phyloP scores from a whole-genome alignment of 1,140 invertebrate genomes.

The Hypothenemus hampei region DNA sequence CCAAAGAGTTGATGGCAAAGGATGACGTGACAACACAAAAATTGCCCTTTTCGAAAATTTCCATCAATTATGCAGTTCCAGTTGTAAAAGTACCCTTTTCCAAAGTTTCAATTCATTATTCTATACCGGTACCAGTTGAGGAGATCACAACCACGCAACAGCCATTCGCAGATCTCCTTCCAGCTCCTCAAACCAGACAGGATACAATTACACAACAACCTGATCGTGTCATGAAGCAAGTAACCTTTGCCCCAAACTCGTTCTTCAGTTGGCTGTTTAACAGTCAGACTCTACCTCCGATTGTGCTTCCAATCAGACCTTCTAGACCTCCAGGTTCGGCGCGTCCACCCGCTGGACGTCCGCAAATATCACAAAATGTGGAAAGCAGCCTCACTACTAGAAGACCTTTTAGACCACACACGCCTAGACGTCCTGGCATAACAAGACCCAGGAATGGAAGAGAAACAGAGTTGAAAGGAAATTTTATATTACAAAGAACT shows the following conservation, averaged over 20 bases:
- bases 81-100: slow-evolving; percentile 1
- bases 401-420: too few relatives aligned
- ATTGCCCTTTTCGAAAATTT: slow-evolving; percentile 1
- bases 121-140: background rate
- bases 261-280: slow-evolving; percentile 17
- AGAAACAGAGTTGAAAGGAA: slow-evolving; percentile 6
- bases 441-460: too few relatives aligned
- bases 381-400: background rate
- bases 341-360: slow-evolving; percentile 1
- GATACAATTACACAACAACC: background rate
- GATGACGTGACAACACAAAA: background rate
- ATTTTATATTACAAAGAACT: slow-evolving; percentile 14
- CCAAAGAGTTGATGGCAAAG: background rate
- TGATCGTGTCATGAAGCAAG: background rate
- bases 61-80: slow-evolving; percentile 3
- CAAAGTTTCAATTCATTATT: slow-evolving; percentile 18
- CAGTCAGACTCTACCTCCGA: slow-evolving; percentile 13
- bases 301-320: slow-evolving; percentile 5
- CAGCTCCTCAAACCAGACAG: background rate
- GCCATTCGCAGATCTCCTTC: background rate
- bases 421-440: too few relatives aligned
- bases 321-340: slow-evolving; percentile 1
- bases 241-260: slow-evolving; percentile 17
- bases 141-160: background rate
- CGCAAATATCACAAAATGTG: background rate